These are phyloP conservation scores for Malurus leucopterus DNA, from an alignment of 2,797 vertebrate genomes.

Conservation along the genomic window DNA sequence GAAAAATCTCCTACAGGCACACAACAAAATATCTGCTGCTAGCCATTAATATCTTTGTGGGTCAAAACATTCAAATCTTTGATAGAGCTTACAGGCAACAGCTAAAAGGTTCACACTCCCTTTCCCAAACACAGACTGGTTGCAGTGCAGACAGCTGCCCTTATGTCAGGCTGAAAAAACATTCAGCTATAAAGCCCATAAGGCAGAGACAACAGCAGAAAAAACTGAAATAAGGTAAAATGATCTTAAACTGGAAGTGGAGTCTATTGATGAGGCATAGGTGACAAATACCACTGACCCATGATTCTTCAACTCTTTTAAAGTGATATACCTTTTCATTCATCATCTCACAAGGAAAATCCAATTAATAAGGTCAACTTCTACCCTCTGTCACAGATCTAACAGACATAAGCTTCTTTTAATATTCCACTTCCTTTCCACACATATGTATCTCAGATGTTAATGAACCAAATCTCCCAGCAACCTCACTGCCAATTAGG, in stretches of 20 bases:
- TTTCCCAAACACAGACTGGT: not conserved
- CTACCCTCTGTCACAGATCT: not conserved
- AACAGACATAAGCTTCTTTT: not conserved
- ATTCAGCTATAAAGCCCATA: not conserved
- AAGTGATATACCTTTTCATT: not conserved
- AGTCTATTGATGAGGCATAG: not conserved
- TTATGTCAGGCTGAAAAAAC: not conserved
- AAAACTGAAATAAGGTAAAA: not conserved
- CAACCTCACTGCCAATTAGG: not conserved
- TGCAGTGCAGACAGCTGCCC: not conserved
- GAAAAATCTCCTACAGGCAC: not conserved
- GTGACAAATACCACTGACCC: not conserved
- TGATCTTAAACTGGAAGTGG: not conserved
- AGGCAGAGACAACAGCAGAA: not conserved
- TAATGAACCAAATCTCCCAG: not conserved
- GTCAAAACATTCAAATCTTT: not conserved
- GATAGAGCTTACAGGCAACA: not conserved
- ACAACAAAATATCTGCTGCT: not conserved
- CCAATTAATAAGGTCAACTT: not conserved
- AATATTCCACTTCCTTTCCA: not conserved
- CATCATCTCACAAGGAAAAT: not conserved
- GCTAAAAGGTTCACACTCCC: not conserved
- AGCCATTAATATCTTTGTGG: not conserved
- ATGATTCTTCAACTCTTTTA: not conserved
- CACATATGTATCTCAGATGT: not conserved